phyloP scores from a whole-genome alignment of 2,888 invertebrate species.

The Tribolium freemani region DNA sequence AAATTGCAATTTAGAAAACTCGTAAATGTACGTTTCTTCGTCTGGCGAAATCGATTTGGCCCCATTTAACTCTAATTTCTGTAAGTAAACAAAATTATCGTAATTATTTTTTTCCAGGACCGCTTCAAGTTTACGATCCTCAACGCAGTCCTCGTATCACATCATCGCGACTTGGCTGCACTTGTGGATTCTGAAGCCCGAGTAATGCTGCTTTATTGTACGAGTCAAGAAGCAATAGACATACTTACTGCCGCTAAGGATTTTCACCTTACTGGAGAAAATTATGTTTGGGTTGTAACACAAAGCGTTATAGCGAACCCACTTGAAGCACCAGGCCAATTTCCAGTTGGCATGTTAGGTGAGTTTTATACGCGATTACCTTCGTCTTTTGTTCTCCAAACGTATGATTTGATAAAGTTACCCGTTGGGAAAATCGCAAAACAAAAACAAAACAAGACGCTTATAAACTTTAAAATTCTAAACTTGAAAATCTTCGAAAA shows the following conservation, averaged over 20 bases:
- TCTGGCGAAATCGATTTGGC: not conserved
- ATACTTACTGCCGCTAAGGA: constrained; percentile 84
- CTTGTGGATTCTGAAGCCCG: constrained; percentile 91
- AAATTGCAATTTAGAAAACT: not conserved
- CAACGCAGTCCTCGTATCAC: constrained; percentile 87
- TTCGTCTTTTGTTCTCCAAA: not conserved
- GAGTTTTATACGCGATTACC: constrained; percentile 60
- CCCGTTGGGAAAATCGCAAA: not conserved
- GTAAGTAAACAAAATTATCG: not conserved
- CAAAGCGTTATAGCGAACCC: constrained; percentile 92
- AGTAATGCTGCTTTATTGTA: constrained; percentile 93
- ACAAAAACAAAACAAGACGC: not conserved
- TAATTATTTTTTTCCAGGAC: constrained; percentile 66
- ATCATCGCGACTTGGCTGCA: constrained; percentile 82
- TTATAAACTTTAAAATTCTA: too few relatives aligned
- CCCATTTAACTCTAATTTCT: not conserved
- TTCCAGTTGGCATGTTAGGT: constrained; percentile 95
- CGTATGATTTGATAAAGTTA: not conserved
- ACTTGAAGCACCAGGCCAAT: constrained; percentile 80
- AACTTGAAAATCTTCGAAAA: too few relatives aligned
- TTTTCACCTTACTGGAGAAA: constrained; percentile 87
- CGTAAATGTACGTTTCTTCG: not conserved
- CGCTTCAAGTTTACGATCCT: constrained; percentile 86
- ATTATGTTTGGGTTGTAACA: constrained; percentile 97
- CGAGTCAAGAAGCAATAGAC: constrained; percentile 87